Conservation (phyloP, 2,797 vertebrate genomes). For the Craterocephalus amniculus region DNA sequence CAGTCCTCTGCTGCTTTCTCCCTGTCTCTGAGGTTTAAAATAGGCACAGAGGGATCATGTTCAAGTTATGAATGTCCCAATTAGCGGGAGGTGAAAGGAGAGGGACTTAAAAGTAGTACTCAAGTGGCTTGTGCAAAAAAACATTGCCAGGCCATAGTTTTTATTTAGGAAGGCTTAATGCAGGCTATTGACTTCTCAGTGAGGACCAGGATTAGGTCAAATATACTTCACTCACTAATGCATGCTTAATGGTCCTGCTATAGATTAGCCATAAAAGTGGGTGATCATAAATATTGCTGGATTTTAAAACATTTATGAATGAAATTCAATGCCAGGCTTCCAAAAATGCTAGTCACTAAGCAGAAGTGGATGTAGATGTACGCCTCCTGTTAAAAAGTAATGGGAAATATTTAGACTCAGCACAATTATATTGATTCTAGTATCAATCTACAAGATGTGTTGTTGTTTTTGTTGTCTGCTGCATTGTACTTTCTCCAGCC, state of each 20-base stretch:
- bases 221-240: slow-evolving; percentile 79
- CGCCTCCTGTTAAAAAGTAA: slow-evolving; percentile 38
- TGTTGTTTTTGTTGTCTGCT: slow-evolving; percentile 46
- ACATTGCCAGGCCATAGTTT: slow-evolving; percentile 63
- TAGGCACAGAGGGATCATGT: slow-evolving; percentile 74
- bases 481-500: slow-evolving; percentile 25
- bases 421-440: slow-evolving; percentile 34
- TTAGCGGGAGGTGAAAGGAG: slow-evolving; percentile 64
- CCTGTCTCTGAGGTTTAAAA: slow-evolving; percentile 67
- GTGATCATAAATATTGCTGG: slow-evolving; percentile 76
- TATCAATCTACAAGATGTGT: slow-evolving; percentile 36
- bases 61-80: slow-evolving; percentile 78
- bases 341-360: slow-evolving; percentile 52
- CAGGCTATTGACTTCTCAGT: slow-evolving; percentile 77
- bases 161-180: slow-evolving; percentile 80
- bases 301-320: slow-evolving; percentile 81
- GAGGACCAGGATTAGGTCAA: slow-evolving; percentile 77
- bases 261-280: slow-evolving; percentile 78
- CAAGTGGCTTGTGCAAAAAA: slow-evolving; percentile 71
- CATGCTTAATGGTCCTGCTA: slow-evolving; percentile 80
- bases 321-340: slow-evolving; percentile 70
- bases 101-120: slow-evolving; percentile 71
- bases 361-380: slow-evolving; percentile 28
- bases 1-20: slow-evolving; percentile 11
- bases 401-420: slow-evolving; percentile 55